Evolutionary conservation across 2,888 invertebrate species (phyloP).

Genomic region (Eledona agricola): DNA sequence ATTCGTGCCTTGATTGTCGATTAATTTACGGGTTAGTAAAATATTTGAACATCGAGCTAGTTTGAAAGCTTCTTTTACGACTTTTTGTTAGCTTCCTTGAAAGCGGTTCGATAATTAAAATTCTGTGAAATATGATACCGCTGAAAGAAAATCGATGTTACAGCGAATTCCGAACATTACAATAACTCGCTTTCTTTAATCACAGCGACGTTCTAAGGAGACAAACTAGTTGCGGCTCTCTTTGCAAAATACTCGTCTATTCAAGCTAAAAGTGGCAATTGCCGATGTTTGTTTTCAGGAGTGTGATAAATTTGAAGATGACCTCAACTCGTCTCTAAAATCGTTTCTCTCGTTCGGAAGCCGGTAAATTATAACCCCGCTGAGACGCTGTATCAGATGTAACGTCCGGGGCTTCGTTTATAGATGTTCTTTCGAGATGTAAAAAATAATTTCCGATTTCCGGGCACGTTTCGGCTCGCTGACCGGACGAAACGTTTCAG

Average conservation of each 20-base stretch:
- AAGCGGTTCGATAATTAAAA: slow-evolving; percentile 10
- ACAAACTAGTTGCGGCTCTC: too few relatives aligned
- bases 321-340: not conserved
- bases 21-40: too few relatives aligned
- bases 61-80: too few relatives aligned
- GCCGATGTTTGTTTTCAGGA: too few relatives aligned
- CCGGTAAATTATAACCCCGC: slow-evolving; percentile 4
- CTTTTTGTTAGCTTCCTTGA: slow-evolving; percentile 12
- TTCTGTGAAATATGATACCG: slow-evolving; percentile 18
- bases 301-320: too few relatives aligned
- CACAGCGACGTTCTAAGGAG: too few relatives aligned
- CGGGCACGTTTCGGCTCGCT: slow-evolving; percentile 13
- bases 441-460: slow-evolving; percentile 23
- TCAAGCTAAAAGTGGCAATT: too few relatives aligned
- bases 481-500: slow-evolving; percentile 16
- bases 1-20: slow-evolving; percentile 13
- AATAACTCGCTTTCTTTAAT: too few relatives aligned
- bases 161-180: slow-evolving; percentile 10
- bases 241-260: too few relatives aligned
- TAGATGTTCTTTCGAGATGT: slow-evolving; percentile 8
- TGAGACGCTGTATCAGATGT: slow-evolving; percentile 9
- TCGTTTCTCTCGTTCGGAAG: too few relatives aligned
- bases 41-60: too few relatives aligned
- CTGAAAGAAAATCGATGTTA: slow-evolving; percentile 5
- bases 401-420: slow-evolving; percentile 3